phyloP scores from a whole-genome alignment of 2,888 invertebrate species.

The Torymus auratus region DNA sequence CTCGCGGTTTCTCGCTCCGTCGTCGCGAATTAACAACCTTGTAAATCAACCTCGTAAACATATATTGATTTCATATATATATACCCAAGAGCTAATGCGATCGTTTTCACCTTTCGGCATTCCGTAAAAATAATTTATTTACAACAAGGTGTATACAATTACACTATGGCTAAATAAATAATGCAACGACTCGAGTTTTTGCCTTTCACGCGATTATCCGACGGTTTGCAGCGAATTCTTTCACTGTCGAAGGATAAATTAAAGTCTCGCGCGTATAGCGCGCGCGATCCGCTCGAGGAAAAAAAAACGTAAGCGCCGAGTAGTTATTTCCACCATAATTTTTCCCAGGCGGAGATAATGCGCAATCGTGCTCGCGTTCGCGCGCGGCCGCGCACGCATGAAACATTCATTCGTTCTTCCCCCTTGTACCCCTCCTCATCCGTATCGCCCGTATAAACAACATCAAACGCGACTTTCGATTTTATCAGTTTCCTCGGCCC shows the following conservation, averaged over 20 bases:
- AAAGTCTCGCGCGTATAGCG: background rate
- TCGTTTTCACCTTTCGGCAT: background rate
- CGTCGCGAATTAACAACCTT: conserved; percentile 32
- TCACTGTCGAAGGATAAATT: conserved; percentile 32
- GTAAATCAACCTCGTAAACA: conserved; percentile 27
- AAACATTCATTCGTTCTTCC: conserved; percentile 46
- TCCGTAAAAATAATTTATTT: too few species aligned
- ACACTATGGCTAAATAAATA: too few species aligned
- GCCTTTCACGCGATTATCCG: too few species aligned
- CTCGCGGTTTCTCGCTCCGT: too few species aligned
- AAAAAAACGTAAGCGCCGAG: conserved; percentile 10
- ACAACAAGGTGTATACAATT: too few species aligned
- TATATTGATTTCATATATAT: conserved; percentile 26
- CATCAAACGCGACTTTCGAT: conserved; percentile 49
- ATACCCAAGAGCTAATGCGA: conserved; percentile 5
- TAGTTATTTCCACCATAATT: conserved; percentile 47
- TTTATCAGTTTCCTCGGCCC: conserved; percentile 44
- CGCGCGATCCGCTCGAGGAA: too few species aligned
- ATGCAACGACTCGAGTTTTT: too few species aligned
- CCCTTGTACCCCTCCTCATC: too few species aligned
- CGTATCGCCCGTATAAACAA: conserved; percentile 28
- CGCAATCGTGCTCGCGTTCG: conserved; percentile 41
- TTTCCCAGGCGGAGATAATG: conserved; percentile 44
- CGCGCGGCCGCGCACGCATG: conserved; percentile 7
- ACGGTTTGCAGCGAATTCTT: too few species aligned